A percentile compares a stretch with the other conserved stretches of the same genome.
Evolutionary conservation across 2,113 vertebrate genomes (phyloP).

Genomic region (Indicator maculatus): DNA sequence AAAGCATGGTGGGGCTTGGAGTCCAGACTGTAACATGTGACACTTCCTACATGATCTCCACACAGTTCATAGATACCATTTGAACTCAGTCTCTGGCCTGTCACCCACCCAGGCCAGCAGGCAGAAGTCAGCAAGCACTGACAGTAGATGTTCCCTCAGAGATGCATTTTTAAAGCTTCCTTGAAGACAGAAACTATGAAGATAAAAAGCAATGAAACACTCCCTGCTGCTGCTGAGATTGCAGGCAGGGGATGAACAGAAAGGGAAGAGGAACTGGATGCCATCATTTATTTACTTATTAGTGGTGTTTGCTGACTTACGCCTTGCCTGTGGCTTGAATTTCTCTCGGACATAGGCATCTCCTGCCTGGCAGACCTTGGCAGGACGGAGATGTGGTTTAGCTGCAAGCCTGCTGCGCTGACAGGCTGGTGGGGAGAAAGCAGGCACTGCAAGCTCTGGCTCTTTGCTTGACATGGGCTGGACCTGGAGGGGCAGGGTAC

Average conservation of each 20-base stretch:
- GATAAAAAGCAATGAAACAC: background rate
- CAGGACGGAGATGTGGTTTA: slow-evolving; percentile 79
- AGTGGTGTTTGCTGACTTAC: slow-evolving; percentile 67
- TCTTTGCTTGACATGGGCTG: slow-evolving; percentile 59
- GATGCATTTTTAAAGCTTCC: background rate
- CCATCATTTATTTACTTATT: background rate
- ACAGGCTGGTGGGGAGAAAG: background rate
- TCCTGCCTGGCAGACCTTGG: slow-evolving; percentile 81
- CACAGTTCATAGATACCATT: too few species aligned
- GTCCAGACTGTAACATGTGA: too few species aligned
- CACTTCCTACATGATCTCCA: too few species aligned
- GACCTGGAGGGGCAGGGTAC: slow-evolving; percentile 73
- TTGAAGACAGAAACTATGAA: background rate
- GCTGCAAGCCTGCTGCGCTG: background rate
- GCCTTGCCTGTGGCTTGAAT: slow-evolving; percentile 80
- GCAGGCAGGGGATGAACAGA: background rate
- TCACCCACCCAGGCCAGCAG: rapidly evolving
- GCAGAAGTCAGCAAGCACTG: background rate
- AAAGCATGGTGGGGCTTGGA: too few species aligned
- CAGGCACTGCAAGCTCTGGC: background rate
- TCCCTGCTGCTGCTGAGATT: background rate
- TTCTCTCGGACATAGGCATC: slow-evolving; percentile 84
- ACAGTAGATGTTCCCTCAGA: background rate
- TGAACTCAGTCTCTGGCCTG: background rate
- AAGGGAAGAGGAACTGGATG: background rate